These are phyloP conservation scores for Styela clava DNA, from an alignment of 23 tunicate genomes.

Conservation along the genomic window DNA sequence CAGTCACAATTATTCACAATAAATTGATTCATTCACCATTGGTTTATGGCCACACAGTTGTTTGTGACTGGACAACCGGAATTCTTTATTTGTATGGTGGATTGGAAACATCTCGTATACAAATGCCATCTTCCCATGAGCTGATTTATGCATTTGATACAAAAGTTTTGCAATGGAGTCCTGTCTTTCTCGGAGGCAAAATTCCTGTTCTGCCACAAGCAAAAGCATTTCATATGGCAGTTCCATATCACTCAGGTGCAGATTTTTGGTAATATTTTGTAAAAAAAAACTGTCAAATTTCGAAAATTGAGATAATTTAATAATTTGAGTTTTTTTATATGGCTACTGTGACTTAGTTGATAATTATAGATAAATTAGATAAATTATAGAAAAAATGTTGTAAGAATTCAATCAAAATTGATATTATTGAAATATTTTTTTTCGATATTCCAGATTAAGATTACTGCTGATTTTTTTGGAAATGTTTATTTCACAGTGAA, in stretches of 20 bases:
- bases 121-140: neutral
- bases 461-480: too few species aligned
- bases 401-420: too few species aligned
- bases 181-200: neutral
- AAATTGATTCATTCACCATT: neutral
- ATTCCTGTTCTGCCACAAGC: neutral
- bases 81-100: constrained; percentile 3
- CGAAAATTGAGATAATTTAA: too few species aligned
- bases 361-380: too few species aligned
- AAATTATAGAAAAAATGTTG: too few species aligned
- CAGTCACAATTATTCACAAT: neutral
- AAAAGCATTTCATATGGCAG: neutral
- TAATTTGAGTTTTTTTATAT: too few species aligned
- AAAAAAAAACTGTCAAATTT: neutral
- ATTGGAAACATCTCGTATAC: neutral
- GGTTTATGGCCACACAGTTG: constrained; percentile 5
- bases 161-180: neutral
- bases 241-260: neutral
- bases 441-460: too few species aligned
- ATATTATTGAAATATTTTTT: too few species aligned
- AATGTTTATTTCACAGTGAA: too few species aligned
- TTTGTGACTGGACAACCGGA: neutral
- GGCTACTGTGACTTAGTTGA: too few species aligned
- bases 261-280: neutral
- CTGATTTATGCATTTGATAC: neutral